Conservation (phyloP, 2,888 invertebrate species). For the Aromia moschata region DNA sequence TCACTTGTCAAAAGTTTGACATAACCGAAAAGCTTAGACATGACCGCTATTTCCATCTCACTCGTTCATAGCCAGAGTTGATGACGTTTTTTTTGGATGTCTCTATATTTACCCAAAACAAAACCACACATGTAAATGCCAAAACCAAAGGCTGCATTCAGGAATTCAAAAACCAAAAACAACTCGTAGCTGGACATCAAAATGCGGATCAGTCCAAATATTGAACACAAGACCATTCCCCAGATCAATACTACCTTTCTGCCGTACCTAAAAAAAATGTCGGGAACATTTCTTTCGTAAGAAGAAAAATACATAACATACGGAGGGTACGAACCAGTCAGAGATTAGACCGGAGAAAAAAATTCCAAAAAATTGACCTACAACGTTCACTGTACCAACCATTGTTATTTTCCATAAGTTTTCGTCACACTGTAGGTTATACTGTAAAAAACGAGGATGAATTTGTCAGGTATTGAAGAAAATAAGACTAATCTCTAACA, state of each 20-base stretch:
- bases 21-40: no score
- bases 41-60: no score
- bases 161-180: conserved; percentile 75
- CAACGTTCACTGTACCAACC: conserved; percentile 78
- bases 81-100: no score
- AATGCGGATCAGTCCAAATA: conserved; percentile 74
- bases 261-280: conserved; percentile 65
- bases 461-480: background rate
- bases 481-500: background rate
- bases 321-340: conserved; percentile 67
- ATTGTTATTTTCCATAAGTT: conserved; percentile 76
- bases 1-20: no score
- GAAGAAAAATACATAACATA: background rate
- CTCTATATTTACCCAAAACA: conserved; percentile 71
- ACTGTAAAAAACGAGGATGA: conserved; percentile 64
- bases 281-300: background rate
- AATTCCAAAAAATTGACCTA: conserved; percentile 78
- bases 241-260: conserved; percentile 68
- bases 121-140: conserved; percentile 78
- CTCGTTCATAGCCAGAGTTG: no score
- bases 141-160: conserved; percentile 75
- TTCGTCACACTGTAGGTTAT: conserved; percentile 71
- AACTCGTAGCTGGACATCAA: conserved; percentile 75
- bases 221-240: conserved; percentile 69
- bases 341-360: conserved; percentile 71